A percentile compares a stretch with the other conserved stretches of the same genome.
These are phyloP conservation scores for Cricetomys ansorgei DNA, from an alignment of 2,113 vertebrate species.

Conservation along the genomic window DNA sequence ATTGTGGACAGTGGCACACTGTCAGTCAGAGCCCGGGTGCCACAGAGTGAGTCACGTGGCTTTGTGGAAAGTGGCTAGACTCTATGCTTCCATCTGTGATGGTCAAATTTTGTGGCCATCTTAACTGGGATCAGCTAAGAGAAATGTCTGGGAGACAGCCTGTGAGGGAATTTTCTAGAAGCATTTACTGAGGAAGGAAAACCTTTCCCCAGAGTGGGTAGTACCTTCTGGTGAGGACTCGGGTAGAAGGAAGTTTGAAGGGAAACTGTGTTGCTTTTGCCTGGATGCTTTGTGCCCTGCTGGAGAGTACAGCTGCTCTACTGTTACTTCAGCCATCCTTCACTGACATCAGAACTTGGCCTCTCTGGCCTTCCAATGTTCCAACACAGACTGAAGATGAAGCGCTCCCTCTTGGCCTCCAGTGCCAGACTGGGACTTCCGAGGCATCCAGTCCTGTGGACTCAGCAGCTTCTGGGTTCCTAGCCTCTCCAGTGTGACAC, in stretches of 20 bases:
- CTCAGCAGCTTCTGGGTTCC: not conserved
- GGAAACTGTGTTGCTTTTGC: no score
- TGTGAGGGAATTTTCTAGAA: not conserved
- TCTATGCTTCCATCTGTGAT: not conserved
- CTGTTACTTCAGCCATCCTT: not conserved
- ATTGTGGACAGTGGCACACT: not conserved
- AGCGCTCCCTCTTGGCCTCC: not conserved
- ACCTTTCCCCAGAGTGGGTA: not conserved
- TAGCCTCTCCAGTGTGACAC: not conserved
- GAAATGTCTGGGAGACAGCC: not conserved
- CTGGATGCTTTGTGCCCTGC: not conserved
- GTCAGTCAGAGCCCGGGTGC: not conserved
- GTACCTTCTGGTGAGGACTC: not conserved
- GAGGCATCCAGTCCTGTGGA: not conserved
- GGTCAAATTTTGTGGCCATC: not conserved
- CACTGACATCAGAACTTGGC: not conserved
- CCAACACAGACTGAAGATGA: no score
- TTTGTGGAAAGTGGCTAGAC: not conserved
- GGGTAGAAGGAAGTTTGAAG: not conserved
- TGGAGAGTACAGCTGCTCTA: not conserved
- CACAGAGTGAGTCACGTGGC: accelerated
- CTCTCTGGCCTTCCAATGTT: not conserved
- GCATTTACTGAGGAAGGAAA: not conserved
- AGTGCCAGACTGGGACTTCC: not conserved
- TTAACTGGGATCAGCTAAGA: not conserved